Conservation (phyloP, 2,888 invertebrate species). For the Punctoribates punctum region DNA sequence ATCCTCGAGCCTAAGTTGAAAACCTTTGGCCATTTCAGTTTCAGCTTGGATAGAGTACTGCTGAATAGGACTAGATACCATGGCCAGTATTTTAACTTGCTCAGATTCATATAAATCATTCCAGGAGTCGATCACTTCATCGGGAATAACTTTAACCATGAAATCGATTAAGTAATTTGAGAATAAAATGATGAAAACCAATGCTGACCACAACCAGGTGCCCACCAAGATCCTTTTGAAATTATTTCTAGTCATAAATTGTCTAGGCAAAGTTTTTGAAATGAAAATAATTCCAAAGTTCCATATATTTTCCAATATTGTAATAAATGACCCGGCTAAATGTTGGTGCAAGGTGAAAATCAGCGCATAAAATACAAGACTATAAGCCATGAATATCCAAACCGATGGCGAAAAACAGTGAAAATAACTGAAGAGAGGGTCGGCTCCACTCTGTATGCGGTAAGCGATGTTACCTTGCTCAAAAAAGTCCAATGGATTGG, state of each 20-base stretch:
- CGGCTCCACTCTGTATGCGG: not conserved
- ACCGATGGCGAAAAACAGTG: not conserved
- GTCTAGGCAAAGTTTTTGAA: not conserved
- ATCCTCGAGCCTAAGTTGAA: not conserved
- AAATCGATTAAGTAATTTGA: not conserved
- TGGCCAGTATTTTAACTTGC: not conserved
- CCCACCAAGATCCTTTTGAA: not conserved
- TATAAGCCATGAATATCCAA: not conserved
- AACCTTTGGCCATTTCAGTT: not conserved
- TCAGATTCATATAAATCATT: not conserved
- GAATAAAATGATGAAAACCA: not conserved
- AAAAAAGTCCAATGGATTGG: not conserved
- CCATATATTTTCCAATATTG: not conserved
- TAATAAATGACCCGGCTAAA: not conserved
- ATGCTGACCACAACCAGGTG: not conserved
- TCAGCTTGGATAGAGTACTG: not conserved
- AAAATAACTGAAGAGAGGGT: not conserved
- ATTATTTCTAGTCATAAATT: not conserved
- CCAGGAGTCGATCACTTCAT: not conserved
- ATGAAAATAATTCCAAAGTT: not conserved
- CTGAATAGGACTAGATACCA: not conserved
- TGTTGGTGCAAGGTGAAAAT: not conserved
- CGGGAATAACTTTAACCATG: not conserved
- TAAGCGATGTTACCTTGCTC: not conserved
- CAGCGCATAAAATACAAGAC: not conserved